These are phyloP conservation scores for Crossaster papposus DNA, from an alignment of 53 echinoderm and acorn worm species.

Conservation along the genomic window DNA sequence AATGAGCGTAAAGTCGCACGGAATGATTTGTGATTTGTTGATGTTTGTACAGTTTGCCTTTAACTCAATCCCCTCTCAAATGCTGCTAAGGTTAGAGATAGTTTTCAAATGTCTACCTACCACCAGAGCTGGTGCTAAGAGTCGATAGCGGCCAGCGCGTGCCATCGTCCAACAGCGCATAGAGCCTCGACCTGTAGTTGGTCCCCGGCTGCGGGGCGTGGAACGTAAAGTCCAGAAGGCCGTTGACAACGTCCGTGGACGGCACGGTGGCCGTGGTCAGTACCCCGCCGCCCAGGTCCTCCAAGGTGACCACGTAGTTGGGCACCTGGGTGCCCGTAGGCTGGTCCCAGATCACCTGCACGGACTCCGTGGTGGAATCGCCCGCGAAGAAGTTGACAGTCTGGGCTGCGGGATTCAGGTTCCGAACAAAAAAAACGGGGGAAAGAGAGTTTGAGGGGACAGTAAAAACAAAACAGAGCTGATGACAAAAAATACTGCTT, in stretches of 20 bases:
- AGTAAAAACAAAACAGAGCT: no score
- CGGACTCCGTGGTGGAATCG: slow-evolving; percentile 24
- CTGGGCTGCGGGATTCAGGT: background rate
- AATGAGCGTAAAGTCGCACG: no score
- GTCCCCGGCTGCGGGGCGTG: slow-evolving; percentile 45
- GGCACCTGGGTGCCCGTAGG: slow-evolving; percentile 33
- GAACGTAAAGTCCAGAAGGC: slow-evolving; percentile 51
- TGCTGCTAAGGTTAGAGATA: background rate
- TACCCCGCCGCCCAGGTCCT: background rate
- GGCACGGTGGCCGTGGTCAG: slow-evolving; percentile 44
- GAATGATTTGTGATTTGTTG: no score
- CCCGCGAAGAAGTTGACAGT: slow-evolving; percentile 21
- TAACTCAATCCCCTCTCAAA: no score
- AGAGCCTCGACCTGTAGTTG: slow-evolving; percentile 38
- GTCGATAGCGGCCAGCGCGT: slow-evolving; percentile 5
- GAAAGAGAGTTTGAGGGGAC: background rate
- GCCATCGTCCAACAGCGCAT: slow-evolving; percentile 40
- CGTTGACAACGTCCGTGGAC: slow-evolving; percentile 27
- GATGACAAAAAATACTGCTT: no score
- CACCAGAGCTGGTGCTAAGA: slow-evolving; percentile 34
- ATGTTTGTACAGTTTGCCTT: no score
- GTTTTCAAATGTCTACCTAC: slow-evolving; percentile 8
- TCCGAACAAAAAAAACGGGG: background rate
- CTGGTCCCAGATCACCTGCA: slow-evolving; percentile 51
- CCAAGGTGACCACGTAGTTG: slow-evolving; percentile 48